Percentiles rank a stretch among this genome's conserved stretches.
phyloP scores from a whole-genome alignment of 2,888 invertebrate genomes.

The Acleris emargana region DNA sequence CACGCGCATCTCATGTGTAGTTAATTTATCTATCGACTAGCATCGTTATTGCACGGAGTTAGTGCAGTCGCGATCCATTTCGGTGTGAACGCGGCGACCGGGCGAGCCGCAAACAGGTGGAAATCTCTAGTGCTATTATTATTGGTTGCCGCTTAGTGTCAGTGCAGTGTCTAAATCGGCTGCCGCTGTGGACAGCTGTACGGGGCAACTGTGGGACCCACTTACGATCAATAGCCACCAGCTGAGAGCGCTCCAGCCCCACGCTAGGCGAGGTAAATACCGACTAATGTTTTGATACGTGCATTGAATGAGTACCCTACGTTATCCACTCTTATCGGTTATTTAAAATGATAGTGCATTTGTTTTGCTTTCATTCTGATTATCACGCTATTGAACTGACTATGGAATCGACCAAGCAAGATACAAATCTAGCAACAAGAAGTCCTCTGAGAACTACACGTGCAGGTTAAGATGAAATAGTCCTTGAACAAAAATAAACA shows the following conservation, averaged over 20 bases:
- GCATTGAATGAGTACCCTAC: not conserved
- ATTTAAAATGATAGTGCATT: no score
- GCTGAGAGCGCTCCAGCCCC: conserved; percentile 18
- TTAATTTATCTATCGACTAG: conserved; percentile 25
- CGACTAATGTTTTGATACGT: conserved; percentile 28
- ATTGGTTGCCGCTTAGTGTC: conserved; percentile 27
- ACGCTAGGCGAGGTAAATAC: conserved; percentile 32
- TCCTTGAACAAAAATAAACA: no score
- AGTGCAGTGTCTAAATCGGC: conserved; percentile 35
- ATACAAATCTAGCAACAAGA: no score
- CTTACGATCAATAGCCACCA: conserved; percentile 34
- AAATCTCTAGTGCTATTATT: conserved; percentile 21
- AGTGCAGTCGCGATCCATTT: conserved; percentile 22
- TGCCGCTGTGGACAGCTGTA: not conserved
- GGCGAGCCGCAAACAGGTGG: conserved; percentile 35
- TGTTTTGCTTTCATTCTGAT: no score
- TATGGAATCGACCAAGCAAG: no score
- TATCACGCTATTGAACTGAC: no score
- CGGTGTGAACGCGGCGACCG: conserved; percentile 10
- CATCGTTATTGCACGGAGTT: conserved; percentile 14
- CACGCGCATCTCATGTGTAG: conserved; percentile 37
- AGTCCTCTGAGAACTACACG: no score
- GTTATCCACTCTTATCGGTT: no score
- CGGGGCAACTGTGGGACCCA: conserved; percentile 19
- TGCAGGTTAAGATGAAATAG: no score